Evolutionary conservation across 2,888 invertebrate genomes (phyloP).

Genomic region (Thyatira batis): DNA sequence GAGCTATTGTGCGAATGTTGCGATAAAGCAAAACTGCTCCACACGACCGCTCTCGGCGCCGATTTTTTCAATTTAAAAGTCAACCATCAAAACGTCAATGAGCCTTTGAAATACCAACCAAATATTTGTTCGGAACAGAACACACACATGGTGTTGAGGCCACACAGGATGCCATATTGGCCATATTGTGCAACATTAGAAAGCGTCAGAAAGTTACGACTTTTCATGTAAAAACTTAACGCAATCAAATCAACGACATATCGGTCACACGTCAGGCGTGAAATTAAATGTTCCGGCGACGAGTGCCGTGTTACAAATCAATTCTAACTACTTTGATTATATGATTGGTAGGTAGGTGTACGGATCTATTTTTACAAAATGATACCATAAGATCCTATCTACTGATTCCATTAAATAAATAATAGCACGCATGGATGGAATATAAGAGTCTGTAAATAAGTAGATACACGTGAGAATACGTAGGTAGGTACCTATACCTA

Average conservation of each 20-base stretch:
- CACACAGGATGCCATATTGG: slow-evolving; percentile 69
- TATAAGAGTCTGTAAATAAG: too few species aligned
- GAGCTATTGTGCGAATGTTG: slow-evolving; percentile 49
- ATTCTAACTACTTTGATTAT: slow-evolving; percentile 38
- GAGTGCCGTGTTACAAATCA: slow-evolving; percentile 51
- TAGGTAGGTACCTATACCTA: too few species aligned
- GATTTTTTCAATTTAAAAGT: slow-evolving; percentile 57
- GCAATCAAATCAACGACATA: slow-evolving; percentile 64
- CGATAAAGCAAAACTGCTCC: slow-evolving; percentile 39
- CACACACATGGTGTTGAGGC: slow-evolving; percentile 69
- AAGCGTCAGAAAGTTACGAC: slow-evolving; percentile 53
- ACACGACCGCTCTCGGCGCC: slow-evolving; percentile 50
- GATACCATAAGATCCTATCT: neutral
- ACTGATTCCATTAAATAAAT: too few species aligned
- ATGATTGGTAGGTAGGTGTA: neutral
- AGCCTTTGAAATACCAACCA: slow-evolving; percentile 71
- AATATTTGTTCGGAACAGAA: slow-evolving; percentile 68
- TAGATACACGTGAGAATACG: too few species aligned
- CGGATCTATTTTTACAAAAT: too few species aligned
- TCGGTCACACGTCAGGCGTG: slow-evolving; percentile 66
- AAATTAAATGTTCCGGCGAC: slow-evolving; percentile 61
- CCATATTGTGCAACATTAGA: slow-evolving; percentile 66
- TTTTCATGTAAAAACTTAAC: slow-evolving; percentile 61
- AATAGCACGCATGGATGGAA: too few species aligned
- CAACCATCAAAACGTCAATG: slow-evolving; percentile 70